These are phyloP conservation scores for Apotomis betuletana DNA, from an alignment of 2,888 invertebrate species.

Conservation along the genomic window DNA sequence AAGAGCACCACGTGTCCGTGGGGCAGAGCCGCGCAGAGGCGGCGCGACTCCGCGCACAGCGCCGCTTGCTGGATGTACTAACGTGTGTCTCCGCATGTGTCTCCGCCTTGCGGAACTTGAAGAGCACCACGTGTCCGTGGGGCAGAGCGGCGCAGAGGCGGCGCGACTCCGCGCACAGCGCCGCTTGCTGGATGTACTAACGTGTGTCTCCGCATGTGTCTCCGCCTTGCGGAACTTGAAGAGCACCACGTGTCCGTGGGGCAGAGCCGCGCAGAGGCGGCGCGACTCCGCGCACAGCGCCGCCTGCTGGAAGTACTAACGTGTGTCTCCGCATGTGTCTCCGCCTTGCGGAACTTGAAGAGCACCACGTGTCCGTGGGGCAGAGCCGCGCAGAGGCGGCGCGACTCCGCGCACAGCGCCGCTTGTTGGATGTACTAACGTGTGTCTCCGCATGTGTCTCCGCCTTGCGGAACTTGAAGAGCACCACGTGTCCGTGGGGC, in stretches of 20 bases:
- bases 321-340: constrained; percentile 91
- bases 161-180: constrained; percentile 95
- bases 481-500: constrained; percentile 95
- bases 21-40: constrained; percentile 94
- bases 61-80: constrained; percentile 71
- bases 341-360: constrained; percentile 97
- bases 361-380: constrained; percentile 96
- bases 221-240: constrained; percentile 98
- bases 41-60: constrained; percentile 95
- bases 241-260: constrained; percentile 96
- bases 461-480: constrained; percentile 97
- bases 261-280: constrained; percentile 93
- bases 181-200: constrained; percentile 87
- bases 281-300: constrained; percentile 96
- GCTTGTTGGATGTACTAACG: constrained; percentile 88
- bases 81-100: constrained; percentile 91
- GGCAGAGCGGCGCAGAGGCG: constrained; percentile 94
- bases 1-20: constrained; percentile 97
- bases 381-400: constrained; percentile 92
- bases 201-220: constrained; percentile 90
- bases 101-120: constrained; percentile 97
- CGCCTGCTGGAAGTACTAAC: constrained; percentile 87
- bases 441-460: constrained; percentile 93
- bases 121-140: constrained; percentile 96
- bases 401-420: constrained; percentile 96